Evolutionary conservation across 2,113 vertebrate genomes (phyloP), one percentile per base, ranked within the genome.

Genomic region (Stomatorhinus ivindoensis): DNA sequence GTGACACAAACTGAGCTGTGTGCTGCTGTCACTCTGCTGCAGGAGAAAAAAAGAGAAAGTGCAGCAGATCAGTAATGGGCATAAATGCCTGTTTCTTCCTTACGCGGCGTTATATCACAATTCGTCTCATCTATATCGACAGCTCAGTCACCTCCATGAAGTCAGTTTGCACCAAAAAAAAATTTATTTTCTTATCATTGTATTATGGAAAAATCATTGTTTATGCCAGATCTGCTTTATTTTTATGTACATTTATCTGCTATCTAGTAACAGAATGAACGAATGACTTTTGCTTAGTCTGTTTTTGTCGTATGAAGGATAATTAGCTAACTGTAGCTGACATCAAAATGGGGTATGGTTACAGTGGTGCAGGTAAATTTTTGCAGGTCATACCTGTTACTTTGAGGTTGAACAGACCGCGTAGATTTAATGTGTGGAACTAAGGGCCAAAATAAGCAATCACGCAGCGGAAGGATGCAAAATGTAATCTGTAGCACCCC

Each of bases 1-100:
- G 42, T 80, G 19, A 61, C 87, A 61, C 87, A 48, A n/a, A 87
- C 39, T 44, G 21, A 86, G 11, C 90, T 80, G 89, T 31, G 90
- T 93, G 95, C 93, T 95, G 95, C 95, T 95, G 44, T 76, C 58
- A 89, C 91, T 91, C 90, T 31, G 11, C 48, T 31, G 61, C 8
- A 27, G n/a, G 13, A 58, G 31, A 58, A 35, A 21, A 21, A 50
- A 21, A 17, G 35, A 87, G 27, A 8, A 55, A 39, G 21, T 42
- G 11, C 21, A 61, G 80, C 39, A 44, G 82, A 44, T 31, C 27
- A 17, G 65, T 53, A 58, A 69, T 21, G 82, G 47, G 53, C 35
- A 13, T 10, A 27, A 53, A 58, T 31, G 48, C 42, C 87, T 42
- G 19, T 88, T 46, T 39, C 31, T 47, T 46, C 87, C 87, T 46